Percentiles rank a stretch among this genome's conserved stretches.
phyloP scores from a whole-genome alignment of 2,113 vertebrate genomes.

The Silurus glanis region DNA sequence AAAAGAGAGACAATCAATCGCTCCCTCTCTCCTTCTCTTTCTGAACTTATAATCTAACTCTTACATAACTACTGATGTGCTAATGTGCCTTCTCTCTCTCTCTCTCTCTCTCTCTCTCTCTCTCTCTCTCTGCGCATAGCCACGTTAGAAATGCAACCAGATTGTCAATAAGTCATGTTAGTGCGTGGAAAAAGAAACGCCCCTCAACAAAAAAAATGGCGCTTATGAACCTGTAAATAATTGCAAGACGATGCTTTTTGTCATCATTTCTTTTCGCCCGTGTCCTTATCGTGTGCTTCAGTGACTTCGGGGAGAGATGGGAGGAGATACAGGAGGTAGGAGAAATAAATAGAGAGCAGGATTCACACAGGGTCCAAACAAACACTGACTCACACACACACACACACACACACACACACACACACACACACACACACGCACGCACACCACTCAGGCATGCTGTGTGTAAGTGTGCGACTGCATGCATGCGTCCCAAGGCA shows the following conservation, averaged over 20 bases:
- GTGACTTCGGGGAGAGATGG: conserved; percentile 29
- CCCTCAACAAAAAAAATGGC: not conserved
- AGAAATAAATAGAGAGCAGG: conserved; percentile 29
- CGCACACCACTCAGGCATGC: conserved; percentile 36
- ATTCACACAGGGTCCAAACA: conserved; percentile 34
- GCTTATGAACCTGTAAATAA: conserved; percentile 69
- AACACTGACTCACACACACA: conserved; percentile 11
- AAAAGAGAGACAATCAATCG: conserved; percentile 55
- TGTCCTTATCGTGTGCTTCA: conserved; percentile 43
- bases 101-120: too few relatives aligned
- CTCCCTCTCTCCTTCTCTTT: conserved; percentile 54
- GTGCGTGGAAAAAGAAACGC: not conserved
- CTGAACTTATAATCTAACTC: conserved; percentile 41
- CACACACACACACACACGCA: not conserved
- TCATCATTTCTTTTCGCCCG: conserved; percentile 62
- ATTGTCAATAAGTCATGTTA: not conserved
- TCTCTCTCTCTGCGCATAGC: not conserved
- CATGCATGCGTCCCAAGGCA: conserved; percentile 68
- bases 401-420: conserved; percentile 16
- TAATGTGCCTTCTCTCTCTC: not conserved
- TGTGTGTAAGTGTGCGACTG: conserved; percentile 41
- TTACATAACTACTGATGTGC: conserved; percentile 3
- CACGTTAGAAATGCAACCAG: not conserved
- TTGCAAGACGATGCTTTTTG: conserved; percentile 64
- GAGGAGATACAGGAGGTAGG: conserved; percentile 20